Percentiles rank a stretch among this genome's conserved stretches.
Evolutionary conservation across 92 coral and sea anemone genomes (phyloP).

Genomic region (Montipora capitata): DNA sequence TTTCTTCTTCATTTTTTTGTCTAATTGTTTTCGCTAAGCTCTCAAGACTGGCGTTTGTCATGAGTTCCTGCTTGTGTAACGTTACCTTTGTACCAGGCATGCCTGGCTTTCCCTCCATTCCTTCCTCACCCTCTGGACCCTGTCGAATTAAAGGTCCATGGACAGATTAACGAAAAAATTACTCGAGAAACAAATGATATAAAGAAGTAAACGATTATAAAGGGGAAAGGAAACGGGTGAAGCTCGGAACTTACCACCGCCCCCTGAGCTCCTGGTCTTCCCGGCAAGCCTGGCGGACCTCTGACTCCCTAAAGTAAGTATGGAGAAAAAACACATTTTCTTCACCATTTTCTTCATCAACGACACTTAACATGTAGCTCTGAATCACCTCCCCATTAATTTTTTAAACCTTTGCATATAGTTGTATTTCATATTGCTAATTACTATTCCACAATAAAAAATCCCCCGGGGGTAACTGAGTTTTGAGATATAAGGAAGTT

Average conservation of each 20-base stretch:
- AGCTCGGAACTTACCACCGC: slow-evolving; percentile 1
- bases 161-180: background rate
- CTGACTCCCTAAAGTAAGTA: slow-evolving; percentile 7
- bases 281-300: slow-evolving; percentile 41
- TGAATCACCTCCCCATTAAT: too few relatives aligned
- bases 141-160: background rate
- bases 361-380: too few relatives aligned
- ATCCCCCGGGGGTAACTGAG: too few relatives aligned
- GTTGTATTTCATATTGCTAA: too few relatives aligned
- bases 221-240: background rate
- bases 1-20: background rate
- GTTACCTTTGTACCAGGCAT: slow-evolving; percentile 52
- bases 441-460: too few relatives aligned
- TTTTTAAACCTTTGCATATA: too few relatives aligned
- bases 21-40: background rate
- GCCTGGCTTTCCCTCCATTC: slow-evolving; percentile 39
- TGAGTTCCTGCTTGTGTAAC: background rate
- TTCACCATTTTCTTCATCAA: too few relatives aligned
- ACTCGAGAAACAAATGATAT: too few relatives aligned
- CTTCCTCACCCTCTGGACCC: slow-evolving; percentile 41
- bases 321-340: too few relatives aligned
- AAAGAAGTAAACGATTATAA: too few relatives aligned
- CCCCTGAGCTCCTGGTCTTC: slow-evolving; percentile 48
- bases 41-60: background rate
- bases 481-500: too few relatives aligned